A percentile compares a stretch with the other conserved stretches of the same genome.
Conservation (phyloP, 2,888 invertebrate species). For the Cistogaster globosa region DNA sequence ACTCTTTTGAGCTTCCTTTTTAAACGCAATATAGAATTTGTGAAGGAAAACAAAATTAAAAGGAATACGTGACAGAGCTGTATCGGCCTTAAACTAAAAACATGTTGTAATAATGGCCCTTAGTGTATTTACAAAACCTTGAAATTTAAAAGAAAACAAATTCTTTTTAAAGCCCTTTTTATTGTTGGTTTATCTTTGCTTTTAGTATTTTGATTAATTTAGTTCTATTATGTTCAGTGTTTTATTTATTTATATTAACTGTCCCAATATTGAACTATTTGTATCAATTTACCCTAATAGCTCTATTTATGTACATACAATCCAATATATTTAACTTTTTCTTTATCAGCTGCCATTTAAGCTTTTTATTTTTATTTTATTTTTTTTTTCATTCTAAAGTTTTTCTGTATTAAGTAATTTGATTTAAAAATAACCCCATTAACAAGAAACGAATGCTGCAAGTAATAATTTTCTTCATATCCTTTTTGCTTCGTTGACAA, state of each 20-base stretch:
- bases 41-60: too few species aligned
- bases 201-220: too few species aligned
- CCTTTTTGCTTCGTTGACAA: too few species aligned
- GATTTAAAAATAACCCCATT: slow-evolving; percentile 50
- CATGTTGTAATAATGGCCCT: too few species aligned
- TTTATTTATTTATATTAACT: slow-evolving; percentile 45
- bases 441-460: neutral
- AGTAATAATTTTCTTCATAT: neutral
- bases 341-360: neutral
- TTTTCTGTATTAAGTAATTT: slow-evolving; percentile 33
- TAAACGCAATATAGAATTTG: too few species aligned
- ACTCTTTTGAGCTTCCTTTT: too few species aligned
- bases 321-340: neutral
- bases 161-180: too few species aligned
- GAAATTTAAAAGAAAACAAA: neutral
- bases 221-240: neutral
- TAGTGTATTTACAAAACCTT: too few species aligned
- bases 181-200: too few species aligned
- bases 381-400: neutral
- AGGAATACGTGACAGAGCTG: too few species aligned
- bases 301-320: neutral
- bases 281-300: slow-evolving; percentile 20
- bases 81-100: too few species aligned
- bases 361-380: neutral
- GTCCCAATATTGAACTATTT: slow-evolving; percentile 11